Evolutionary conservation across 2,888 invertebrate species (phyloP).

Genomic region (Baccha elongata): DNA sequence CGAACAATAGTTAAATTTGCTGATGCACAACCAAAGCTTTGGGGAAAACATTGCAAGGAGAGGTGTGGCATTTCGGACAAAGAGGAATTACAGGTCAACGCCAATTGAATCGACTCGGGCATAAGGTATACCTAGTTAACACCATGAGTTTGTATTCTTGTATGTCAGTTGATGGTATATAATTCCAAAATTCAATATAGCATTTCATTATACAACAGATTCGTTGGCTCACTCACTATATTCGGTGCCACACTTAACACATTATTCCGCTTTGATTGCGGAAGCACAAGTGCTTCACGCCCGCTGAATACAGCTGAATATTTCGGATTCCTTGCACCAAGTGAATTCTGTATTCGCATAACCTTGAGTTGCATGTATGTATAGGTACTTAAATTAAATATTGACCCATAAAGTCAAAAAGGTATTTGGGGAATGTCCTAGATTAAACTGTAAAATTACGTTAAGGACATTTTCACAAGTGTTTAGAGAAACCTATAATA

Average conservation of each 20-base stretch:
- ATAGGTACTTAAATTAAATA: slow-evolving; percentile 1
- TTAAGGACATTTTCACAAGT: too few relatives aligned
- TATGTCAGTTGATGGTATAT: neutral
- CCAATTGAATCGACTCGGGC: slow-evolving; percentile 60
- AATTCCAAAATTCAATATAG: slow-evolving; percentile 33
- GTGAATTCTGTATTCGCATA: neutral
- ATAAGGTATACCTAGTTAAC: slow-evolving; percentile 42
- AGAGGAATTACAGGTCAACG: slow-evolving; percentile 68
- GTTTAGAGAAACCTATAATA: too few relatives aligned
- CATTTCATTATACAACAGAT: slow-evolving; percentile 28
- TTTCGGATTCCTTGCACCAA: neutral
- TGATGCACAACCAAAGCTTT: slow-evolving; percentile 42
- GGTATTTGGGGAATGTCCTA: neutral
- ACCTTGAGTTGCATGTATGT: too few relatives aligned
- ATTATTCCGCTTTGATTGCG: slow-evolving; percentile 33
- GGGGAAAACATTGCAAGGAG: slow-evolving; percentile 10
- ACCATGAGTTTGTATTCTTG: slow-evolving; percentile 3
- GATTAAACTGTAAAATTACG: too few relatives aligned
- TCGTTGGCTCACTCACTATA: slow-evolving; percentile 12
- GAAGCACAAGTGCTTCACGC: slow-evolving; percentile 35
- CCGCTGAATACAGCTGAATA: slow-evolving; percentile 1
- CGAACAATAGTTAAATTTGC: slow-evolving; percentile 64
- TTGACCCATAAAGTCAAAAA: neutral
- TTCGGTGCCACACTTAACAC: slow-evolving; percentile 31
- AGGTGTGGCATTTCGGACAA: slow-evolving; percentile 12